phyloP scores from a whole-genome alignment of 2,797 vertebrate species.

The Sebastes iracundus region DNA sequence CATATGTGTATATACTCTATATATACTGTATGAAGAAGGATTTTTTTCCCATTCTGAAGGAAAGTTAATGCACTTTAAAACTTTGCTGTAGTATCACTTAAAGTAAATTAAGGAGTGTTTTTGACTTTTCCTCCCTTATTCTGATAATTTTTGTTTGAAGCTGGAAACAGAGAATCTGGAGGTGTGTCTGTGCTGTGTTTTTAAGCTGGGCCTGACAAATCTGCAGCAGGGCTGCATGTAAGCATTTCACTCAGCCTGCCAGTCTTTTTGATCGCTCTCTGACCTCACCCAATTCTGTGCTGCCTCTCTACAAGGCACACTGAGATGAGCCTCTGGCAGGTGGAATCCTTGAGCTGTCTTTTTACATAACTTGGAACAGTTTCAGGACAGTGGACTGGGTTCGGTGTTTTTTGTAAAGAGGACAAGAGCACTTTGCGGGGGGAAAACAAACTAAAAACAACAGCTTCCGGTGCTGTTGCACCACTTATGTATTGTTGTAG shows the following conservation, averaged over 20 bases:
- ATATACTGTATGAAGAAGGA: conserved; percentile 74
- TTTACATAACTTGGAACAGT: conserved; percentile 83
- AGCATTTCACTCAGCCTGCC: conserved; percentile 77
- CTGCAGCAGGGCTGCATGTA: conserved; percentile 89
- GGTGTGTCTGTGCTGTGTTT: conserved; percentile 47
- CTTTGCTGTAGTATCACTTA: conserved; percentile 46
- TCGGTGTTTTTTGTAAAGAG: conserved; percentile 48
- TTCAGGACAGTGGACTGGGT: conserved; percentile 47
- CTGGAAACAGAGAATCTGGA: conserved; percentile 56
- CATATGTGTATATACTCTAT: conserved; percentile 57
- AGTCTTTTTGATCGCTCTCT: conserved; percentile 61
- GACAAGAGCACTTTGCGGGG: conserved; percentile 37
- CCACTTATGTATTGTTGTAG: conserved; percentile 99
- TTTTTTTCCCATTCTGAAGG: conserved; percentile 75
- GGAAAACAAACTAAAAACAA: conserved; percentile 52
- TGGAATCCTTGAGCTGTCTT: conserved; percentile 84
- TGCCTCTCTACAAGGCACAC: conserved; percentile 78
- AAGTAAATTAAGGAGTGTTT: conserved; percentile 33
- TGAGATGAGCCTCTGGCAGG: conserved; percentile 91
- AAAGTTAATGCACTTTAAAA: conserved; percentile 81
- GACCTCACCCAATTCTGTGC: conserved; percentile 55
- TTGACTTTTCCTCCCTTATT: conserved; percentile 40
- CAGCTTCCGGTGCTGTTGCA: conserved; percentile 77
- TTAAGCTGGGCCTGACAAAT: conserved; percentile 51
- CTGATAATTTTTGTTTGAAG: conserved; percentile 54